These are phyloP conservation scores for Periophthalmus modestus DNA, from an alignment of 2,113 vertebrate genomes.

Conservation along the genomic window DNA sequence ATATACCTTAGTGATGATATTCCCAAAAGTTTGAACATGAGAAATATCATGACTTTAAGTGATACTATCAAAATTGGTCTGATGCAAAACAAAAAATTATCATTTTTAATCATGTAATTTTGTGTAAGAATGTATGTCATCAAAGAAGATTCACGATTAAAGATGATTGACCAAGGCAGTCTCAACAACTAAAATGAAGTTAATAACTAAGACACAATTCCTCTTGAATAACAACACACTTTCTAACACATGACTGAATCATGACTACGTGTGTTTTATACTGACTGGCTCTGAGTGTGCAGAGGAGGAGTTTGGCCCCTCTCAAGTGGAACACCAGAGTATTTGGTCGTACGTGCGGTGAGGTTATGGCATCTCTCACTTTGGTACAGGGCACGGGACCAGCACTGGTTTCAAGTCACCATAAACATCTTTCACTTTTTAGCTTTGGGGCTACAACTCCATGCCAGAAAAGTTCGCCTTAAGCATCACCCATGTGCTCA, in stretches of 20 bases:
- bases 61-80: too few species aligned
- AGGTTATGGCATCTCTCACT: constrained; percentile 8
- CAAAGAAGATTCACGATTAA: neutral
- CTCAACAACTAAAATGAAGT: too few species aligned
- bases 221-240: neutral
- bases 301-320: constrained; percentile 7
- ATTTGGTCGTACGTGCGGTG: neutral
- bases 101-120: too few species aligned
- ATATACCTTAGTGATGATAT: neutral
- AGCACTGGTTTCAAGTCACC: neutral
- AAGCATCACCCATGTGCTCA: constrained; percentile 8
- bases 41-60: too few species aligned
- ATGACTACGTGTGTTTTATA: neutral
- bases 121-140: too few species aligned
- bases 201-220: neutral
- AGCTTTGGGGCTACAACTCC: neutral
- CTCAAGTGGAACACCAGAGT: constrained; percentile 2
- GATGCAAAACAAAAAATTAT: too few species aligned
- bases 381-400: neutral
- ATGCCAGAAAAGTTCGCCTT: neutral
- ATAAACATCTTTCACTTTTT: neutral
- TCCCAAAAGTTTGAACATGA: too few species aligned
- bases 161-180: too few species aligned
- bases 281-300: neutral
- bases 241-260: neutral